Conservation (phyloP, 92 coral and sea anemone species). For the Zoanthus sansibaricus region DNA sequence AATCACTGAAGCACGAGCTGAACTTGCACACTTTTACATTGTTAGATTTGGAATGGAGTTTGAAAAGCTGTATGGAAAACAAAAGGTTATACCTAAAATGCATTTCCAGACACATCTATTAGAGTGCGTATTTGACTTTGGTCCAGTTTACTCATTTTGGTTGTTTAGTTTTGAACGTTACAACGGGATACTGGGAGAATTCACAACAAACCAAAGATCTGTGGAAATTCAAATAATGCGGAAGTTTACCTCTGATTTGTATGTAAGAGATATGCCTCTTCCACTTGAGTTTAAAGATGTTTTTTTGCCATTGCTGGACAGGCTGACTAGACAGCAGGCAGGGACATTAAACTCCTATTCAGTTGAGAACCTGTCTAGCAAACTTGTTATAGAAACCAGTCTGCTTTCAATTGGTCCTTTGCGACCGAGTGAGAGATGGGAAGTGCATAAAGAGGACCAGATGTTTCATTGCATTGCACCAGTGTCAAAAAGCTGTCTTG, state of each 20-base stretch:
- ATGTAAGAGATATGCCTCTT: slow-evolving; percentile 28
- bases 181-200: slow-evolving; percentile 73
- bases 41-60: slow-evolving; percentile 55
- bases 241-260: slow-evolving; percentile 40
- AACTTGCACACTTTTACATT: slow-evolving; percentile 56
- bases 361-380: too few species aligned
- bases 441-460: too few species aligned
- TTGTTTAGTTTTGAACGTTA: slow-evolving; percentile 75
- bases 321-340: too few species aligned
- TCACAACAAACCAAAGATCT: slow-evolving; percentile 57
- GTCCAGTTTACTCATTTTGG: slow-evolving; percentile 81
- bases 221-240: slow-evolving; percentile 68
- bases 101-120: slow-evolving; percentile 45
- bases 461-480: too few species aligned
- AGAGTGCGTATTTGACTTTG: slow-evolving; percentile 74
- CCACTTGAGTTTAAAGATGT: slow-evolving; percentile 34
- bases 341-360: too few species aligned
- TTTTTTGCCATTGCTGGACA: slow-evolving; percentile 46
- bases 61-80: slow-evolving; percentile 67
- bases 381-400: too few species aligned
- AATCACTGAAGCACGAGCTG: slow-evolving; percentile 57
- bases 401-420: too few species aligned
- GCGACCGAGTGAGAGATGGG: too few species aligned
- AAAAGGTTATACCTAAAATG: slow-evolving; percentile 76
- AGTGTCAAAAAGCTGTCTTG: too few species aligned